A percentile compares a stretch with the other conserved stretches of the same genome.
These are phyloP conservation scores for Sebastolobus altivelis DNA, from an alignment of 2,797 vertebrate genomes.

Conservation along the genomic window DNA sequence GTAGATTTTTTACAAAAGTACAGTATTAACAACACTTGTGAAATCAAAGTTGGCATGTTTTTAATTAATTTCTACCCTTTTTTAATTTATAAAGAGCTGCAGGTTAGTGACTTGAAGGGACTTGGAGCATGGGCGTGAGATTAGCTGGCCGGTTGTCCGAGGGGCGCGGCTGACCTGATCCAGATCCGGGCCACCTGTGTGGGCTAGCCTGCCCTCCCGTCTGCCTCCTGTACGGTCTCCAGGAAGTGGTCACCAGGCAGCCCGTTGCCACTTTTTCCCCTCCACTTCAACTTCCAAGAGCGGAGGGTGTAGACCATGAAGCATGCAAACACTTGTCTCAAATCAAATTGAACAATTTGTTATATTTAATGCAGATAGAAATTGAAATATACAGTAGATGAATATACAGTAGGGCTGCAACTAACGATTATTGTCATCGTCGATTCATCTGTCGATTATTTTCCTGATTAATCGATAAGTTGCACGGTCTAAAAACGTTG, in stretches of 20 bases:
- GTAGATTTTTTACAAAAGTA: constrained; percentile 37
- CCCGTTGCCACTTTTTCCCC: constrained; percentile 38
- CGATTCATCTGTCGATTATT: too few species aligned
- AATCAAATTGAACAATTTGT: not conserved
- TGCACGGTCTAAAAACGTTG: too few species aligned
- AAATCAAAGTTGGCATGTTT: constrained; percentile 55
- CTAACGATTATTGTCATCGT: too few species aligned
- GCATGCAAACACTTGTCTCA: not conserved
- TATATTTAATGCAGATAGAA: not conserved
- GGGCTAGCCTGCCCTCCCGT: constrained; percentile 77
- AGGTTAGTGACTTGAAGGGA: constrained; percentile 39
- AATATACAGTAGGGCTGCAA: not conserved
- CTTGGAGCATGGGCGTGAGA: constrained; percentile 52
- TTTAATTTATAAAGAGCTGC: constrained; percentile 7
- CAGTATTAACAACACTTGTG: constrained; percentile 36
- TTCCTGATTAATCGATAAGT: too few species aligned
- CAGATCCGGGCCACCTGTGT: constrained; percentile 82
- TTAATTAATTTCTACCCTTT: constrained; percentile 45
- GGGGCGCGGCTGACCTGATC: constrained; percentile 68
- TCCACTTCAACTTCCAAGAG: constrained; percentile 25
- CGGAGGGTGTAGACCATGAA: not conserved
- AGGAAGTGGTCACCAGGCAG: constrained; percentile 80
- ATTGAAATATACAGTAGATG: not conserved
- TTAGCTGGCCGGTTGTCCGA: constrained; percentile 61
- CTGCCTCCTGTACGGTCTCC: constrained; percentile 81